Evolutionary conservation across 2,888 invertebrate genomes (phyloP).

Genomic region (Stenurella melanura): DNA sequence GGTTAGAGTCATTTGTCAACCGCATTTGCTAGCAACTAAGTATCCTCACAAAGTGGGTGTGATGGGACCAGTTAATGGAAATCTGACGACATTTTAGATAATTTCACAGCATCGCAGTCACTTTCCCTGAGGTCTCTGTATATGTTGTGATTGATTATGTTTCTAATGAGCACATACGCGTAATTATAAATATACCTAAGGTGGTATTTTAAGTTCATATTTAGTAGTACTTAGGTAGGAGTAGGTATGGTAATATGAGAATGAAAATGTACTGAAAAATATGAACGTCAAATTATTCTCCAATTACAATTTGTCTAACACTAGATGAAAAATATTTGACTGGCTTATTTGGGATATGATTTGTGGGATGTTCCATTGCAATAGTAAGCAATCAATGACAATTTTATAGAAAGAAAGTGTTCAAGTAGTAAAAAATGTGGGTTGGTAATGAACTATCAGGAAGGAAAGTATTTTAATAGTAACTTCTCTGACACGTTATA

Average conservation of each 20-base stretch:
- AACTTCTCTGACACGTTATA: no score
- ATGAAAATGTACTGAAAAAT: not conserved
- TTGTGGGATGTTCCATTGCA: not conserved
- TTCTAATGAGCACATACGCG: not conserved
- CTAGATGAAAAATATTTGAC: not conserved
- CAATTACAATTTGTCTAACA: not conserved
- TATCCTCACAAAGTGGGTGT: slow-evolving; percentile 4
- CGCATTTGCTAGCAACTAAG: slow-evolving; percentile 27
- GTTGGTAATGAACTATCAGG: no score
- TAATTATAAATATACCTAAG: not conserved
- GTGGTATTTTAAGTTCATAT: slow-evolving; percentile 1
- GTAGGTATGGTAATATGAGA: not conserved
- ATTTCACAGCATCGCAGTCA: slow-evolving; percentile 7
- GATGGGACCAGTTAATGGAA: slow-evolving; percentile 27
- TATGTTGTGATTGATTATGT: slow-evolving; percentile 2
- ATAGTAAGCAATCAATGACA: not conserved
- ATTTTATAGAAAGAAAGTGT: not conserved
- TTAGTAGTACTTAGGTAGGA: not conserved
- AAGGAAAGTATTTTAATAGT: no score
- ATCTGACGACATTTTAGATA: slow-evolving; percentile 26
- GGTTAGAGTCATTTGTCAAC: slow-evolving; percentile 24
- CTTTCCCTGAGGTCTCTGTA: not conserved
- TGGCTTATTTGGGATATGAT: not conserved
- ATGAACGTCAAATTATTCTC: not conserved
- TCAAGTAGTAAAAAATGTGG: not conserved